Evolutionary conservation across 2,888 invertebrate genomes (phyloP).

Genomic region (Microchrysa polita): DNA sequence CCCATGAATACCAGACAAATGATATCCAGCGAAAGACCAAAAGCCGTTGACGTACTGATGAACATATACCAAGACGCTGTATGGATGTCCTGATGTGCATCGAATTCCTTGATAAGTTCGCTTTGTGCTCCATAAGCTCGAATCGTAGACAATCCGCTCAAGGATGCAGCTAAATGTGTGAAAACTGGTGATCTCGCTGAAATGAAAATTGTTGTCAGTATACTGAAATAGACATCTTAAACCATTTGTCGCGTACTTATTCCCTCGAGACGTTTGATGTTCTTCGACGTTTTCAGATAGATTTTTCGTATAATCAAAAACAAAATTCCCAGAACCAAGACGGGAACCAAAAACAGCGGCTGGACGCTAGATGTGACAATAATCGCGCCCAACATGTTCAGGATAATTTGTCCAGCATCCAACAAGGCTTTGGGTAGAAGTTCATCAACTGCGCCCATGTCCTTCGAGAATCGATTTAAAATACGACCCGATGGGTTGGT

Average conservation of each 20-base stretch:
- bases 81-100: conserved; percentile 71
- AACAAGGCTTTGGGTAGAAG: conserved; percentile 75
- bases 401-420: conserved; percentile 70
- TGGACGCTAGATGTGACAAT: conserved; percentile 72
- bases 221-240: neutral
- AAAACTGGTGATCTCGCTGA: conserved; percentile 83
- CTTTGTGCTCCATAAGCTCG: conserved; percentile 74
- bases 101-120: conserved; percentile 71
- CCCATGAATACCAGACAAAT: conserved; percentile 73
- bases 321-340: conserved; percentile 67
- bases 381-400: conserved; percentile 68
- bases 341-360: conserved; percentile 70
- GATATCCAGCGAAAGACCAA: conserved; percentile 74
- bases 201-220: conserved; percentile 41
- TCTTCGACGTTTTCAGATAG: conserved; percentile 75
- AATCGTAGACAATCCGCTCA: conserved; percentile 80
- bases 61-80: conserved; percentile 75
- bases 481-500: conserved; percentile 84
- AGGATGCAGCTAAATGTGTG: conserved; percentile 77
- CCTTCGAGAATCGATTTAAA: conserved; percentile 83
- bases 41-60: conserved; percentile 70
- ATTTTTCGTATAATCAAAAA: conserved; percentile 71
- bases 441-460: conserved; percentile 84
- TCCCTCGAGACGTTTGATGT: conserved; percentile 73
- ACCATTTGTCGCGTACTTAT: conserved; percentile 69